A percentile compares a stretch with the other conserved stretches of the same genome.
phyloP scores from a whole-genome alignment of 2,797 vertebrate species.

The Sebastes minor region DNA sequence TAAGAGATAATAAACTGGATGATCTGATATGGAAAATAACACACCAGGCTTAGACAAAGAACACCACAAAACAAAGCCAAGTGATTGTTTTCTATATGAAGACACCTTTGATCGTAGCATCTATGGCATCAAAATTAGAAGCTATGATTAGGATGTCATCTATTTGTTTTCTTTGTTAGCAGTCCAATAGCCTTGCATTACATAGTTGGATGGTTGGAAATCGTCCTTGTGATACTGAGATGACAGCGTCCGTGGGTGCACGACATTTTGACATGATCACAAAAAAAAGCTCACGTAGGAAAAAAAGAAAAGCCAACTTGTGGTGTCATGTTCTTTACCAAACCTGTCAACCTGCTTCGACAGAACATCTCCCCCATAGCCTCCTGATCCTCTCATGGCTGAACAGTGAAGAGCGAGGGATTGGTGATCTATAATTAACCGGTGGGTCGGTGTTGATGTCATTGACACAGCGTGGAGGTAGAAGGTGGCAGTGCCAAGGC shows the following conservation, averaged over 20 bases:
- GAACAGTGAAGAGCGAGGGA: constrained; percentile 85
- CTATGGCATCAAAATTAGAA: not conserved
- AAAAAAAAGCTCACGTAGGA: not conserved
- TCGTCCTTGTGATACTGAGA: not conserved
- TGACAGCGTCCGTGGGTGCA: not conserved
- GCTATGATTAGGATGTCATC: not conserved
- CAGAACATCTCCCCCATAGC: constrained; percentile 37
- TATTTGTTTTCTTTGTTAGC: not conserved
- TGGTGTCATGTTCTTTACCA: constrained; percentile 35
- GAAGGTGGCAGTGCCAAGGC: constrained; percentile 97
- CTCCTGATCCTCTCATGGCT: constrained; percentile 76
- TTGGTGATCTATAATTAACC: constrained; percentile 99
- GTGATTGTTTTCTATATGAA: not conserved
- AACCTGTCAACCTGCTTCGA: constrained; percentile 32
- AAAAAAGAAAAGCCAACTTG: not conserved
- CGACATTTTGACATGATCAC: not conserved
- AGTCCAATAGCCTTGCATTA: not conserved
- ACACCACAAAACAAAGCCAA: not conserved
- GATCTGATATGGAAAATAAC: not conserved
- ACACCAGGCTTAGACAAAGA: not conserved
- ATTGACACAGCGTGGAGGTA: constrained; percentile 98
- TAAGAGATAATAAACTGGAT: not conserved
- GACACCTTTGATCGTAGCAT: not conserved
- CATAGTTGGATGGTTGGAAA: not conserved
- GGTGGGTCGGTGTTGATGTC: constrained; percentile 97